phyloP scores from a whole-genome alignment of 2,113 vertebrate genomes.

The Eira barbara region DNA sequence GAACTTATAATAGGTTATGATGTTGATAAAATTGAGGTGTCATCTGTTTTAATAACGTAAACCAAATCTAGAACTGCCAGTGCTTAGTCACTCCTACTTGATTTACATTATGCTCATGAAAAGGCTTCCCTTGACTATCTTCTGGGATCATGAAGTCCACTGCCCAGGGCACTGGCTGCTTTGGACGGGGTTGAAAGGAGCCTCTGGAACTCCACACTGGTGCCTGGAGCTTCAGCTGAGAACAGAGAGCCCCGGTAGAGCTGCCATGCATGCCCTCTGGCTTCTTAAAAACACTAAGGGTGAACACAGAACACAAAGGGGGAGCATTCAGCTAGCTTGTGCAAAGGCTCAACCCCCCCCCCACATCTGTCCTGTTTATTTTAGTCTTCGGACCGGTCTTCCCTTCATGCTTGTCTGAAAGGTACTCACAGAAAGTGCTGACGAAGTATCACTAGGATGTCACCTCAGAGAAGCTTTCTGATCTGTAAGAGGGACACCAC shows the following conservation, averaged over 20 bases:
- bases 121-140: background rate
- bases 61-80: background rate
- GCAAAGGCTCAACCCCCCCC: background rate
- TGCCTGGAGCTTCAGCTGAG: background rate
- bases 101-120: background rate
- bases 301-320: background rate
- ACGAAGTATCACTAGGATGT: background rate
- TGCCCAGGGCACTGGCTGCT: no score
- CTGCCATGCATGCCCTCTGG: accelerated
- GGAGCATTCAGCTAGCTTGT: accelerated
- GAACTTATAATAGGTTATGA: background rate
- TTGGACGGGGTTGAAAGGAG: background rate
- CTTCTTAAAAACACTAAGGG: background rate
- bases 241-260: accelerated
- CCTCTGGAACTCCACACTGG: background rate
- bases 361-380: no score
- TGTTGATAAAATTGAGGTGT: background rate
- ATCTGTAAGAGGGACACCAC: background rate
- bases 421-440: background rate
- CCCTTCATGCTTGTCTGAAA: background rate
- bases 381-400: background rate
- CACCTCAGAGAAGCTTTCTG: background rate
- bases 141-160: accelerated
- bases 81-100: background rate
- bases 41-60: background rate